phyloP scores from a whole-genome alignment of 1,140 invertebrate species.

The Drosophila busckii region DNA sequence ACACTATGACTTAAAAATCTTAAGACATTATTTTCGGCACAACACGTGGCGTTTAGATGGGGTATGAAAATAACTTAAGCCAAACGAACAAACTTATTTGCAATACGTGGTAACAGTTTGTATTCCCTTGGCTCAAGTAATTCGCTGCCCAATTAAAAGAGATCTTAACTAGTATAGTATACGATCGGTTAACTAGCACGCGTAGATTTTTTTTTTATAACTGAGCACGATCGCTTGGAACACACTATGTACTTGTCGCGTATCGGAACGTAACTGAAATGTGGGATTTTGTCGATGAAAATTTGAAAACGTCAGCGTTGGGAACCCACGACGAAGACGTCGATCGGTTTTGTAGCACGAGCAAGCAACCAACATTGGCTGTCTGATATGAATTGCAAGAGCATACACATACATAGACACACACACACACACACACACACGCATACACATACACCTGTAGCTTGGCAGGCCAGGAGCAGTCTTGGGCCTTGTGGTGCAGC shows the following conservation, averaged over 20 bases:
- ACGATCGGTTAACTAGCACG: background rate
- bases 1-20: too few relatives aligned
- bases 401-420: background rate
- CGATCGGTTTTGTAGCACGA: constrained; percentile 36
- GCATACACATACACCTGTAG: constrained; percentile 16
- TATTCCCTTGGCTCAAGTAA: constrained; percentile 79
- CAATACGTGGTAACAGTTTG: constrained; percentile 62
- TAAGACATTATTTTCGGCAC: too few relatives aligned
- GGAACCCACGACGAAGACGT: constrained; percentile 37
- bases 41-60: constrained; percentile 52
- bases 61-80: constrained; percentile 79
- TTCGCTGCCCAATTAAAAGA: constrained; percentile 58
- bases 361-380: constrained; percentile 5
- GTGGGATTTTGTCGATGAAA: constrained; percentile 67
- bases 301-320: constrained; percentile 63
- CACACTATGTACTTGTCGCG: constrained; percentile 76
- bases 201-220: constrained; percentile 3
- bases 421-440: background rate
- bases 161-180: too few relatives aligned
- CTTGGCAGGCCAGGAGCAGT: constrained; percentile 41
- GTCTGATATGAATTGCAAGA: constrained; percentile 43
- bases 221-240: constrained; percentile 20
- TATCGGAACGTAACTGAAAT: constrained; percentile 73
- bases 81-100: constrained; percentile 78
- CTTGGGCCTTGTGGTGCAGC: background rate